These are phyloP conservation scores for Cyanoramphus novaezelandiae DNA, from an alignment of 2,113 vertebrate species.

Conservation along the genomic window DNA sequence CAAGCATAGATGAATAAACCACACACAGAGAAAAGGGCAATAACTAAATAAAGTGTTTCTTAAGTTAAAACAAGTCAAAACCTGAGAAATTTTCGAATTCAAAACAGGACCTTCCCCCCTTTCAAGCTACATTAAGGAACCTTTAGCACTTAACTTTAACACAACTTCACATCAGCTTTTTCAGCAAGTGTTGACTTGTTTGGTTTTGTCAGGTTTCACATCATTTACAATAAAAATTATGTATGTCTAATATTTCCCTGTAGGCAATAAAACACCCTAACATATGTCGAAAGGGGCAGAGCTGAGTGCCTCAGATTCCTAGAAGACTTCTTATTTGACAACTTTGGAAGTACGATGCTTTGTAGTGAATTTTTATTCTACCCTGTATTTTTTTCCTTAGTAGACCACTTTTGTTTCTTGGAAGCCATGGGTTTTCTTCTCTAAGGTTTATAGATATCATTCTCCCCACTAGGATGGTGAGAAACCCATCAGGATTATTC, in stretches of 20 bases:
- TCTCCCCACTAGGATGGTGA: not conserved
- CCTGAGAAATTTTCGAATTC: not conserved
- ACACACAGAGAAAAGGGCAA: not conserved
- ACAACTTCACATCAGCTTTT: not conserved
- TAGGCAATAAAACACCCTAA: constrained; percentile 65
- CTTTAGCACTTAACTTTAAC: constrained; percentile 25
- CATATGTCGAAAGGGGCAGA: constrained; percentile 20
- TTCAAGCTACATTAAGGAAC: not conserved
- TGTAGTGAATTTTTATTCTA: constrained; percentile 19
- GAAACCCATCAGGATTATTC: constrained; percentile 39
- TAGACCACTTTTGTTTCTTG: constrained; percentile 25
- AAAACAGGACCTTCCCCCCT: constrained; percentile 10
- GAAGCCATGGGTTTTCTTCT: constrained; percentile 45
- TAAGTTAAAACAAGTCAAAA: constrained; percentile 13
- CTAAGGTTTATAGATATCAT: constrained; percentile 54
- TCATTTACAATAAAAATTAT: not conserved
- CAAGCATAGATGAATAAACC: not conserved
- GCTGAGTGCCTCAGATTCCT: constrained; percentile 19
- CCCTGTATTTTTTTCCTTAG: not conserved
- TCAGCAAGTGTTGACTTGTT: constrained; percentile 40
- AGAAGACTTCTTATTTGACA: constrained; percentile 23
- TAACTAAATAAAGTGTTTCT: not conserved
- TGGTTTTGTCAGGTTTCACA: constrained; percentile 42
- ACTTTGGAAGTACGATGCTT: not conserved
- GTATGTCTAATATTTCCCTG: constrained; percentile 37